A percentile compares a stretch with the other conserved stretches of the same genome.
Conservation (phyloP, 37 sponge, comb jelly and placozoan species). For the Bolinopsis microptera region DNA sequence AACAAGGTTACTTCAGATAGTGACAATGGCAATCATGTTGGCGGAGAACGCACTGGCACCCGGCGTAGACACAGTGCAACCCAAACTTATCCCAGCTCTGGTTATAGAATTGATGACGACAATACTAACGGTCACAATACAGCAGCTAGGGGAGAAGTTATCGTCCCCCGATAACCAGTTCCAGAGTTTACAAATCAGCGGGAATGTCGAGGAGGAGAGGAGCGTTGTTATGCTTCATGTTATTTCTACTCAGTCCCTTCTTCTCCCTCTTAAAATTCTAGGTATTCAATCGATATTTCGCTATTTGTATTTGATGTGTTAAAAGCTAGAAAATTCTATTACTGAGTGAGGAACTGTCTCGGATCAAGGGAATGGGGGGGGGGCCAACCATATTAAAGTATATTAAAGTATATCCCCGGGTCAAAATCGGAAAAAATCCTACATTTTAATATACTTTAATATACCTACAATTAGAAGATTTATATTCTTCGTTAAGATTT, state of each 20-base stretch:
- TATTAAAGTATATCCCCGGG: too few species aligned
- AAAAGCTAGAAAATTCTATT: too few species aligned
- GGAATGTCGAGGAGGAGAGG: constrained; percentile 6
- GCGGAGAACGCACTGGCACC: constrained; percentile 64
- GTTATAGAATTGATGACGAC: constrained; percentile 35
- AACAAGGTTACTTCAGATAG: too few species aligned
- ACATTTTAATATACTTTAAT: too few species aligned
- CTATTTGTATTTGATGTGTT: background rate
- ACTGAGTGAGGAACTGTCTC: too few species aligned
- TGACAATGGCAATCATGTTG: constrained; percentile 55
- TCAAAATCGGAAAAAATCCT: too few species aligned
- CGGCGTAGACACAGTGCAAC: constrained; percentile 56
- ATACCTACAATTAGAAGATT: too few species aligned
- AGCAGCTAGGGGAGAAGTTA: constrained; percentile 25
- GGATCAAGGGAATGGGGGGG: too few species aligned
- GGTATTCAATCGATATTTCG: background rate
- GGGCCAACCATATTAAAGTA: too few species aligned
- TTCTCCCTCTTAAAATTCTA: constrained; percentile 52
- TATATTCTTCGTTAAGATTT: too few species aligned
- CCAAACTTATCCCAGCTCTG: constrained; percentile 24
- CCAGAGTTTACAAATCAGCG: constrained; percentile 32
- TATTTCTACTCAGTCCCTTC: constrained; percentile 36
- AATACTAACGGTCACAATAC: constrained; percentile 36
- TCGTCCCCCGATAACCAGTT: constrained; percentile 47
- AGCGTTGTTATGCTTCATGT: constrained; percentile 1